Conservation (phyloP, 2,113 vertebrate genomes). For the Uropsilus gracilis region DNA sequence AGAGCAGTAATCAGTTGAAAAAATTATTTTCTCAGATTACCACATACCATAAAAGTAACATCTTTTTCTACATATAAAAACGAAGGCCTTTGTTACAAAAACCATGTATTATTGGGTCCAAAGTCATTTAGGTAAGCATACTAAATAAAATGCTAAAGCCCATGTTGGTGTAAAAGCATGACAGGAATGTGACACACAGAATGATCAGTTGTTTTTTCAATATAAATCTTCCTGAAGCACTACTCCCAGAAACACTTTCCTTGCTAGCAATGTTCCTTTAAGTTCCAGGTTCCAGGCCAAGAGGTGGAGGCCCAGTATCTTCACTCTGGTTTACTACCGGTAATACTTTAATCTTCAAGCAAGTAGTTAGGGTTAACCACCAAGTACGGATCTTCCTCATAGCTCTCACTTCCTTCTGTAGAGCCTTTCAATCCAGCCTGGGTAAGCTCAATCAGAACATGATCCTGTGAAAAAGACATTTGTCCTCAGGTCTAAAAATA, state of each 20-base stretch:
- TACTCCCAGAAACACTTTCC: not conserved
- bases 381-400: conserved; percentile 90
- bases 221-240: not conserved
- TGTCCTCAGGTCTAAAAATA: conserved; percentile 23
- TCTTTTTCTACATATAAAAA: not conserved
- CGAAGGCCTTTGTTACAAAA: conserved; percentile 19
- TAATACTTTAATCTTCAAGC: conserved; percentile 90
- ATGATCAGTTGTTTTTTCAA: not conserved
- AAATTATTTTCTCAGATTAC: not conserved
- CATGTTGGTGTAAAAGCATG: not conserved
- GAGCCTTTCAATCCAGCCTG: conserved; percentile 91
- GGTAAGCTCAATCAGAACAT: conserved; percentile 96
- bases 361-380: conserved; percentile 98
- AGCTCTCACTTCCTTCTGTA: conserved; percentile 81
- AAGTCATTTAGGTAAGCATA: not conserved
- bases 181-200: not conserved
- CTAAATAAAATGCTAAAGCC: not conserved
- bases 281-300: not conserved
- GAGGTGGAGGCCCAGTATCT: not conserved
- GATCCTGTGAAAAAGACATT: conserved; percentile 89
- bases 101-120: not conserved
- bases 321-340: not conserved
- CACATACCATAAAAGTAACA: not conserved
- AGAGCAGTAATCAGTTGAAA: conserved; percentile 15
- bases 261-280: not conserved